Conservation (phyloP, 2,113 vertebrate genomes). For the Phalacrocorax aristotelis region DNA sequence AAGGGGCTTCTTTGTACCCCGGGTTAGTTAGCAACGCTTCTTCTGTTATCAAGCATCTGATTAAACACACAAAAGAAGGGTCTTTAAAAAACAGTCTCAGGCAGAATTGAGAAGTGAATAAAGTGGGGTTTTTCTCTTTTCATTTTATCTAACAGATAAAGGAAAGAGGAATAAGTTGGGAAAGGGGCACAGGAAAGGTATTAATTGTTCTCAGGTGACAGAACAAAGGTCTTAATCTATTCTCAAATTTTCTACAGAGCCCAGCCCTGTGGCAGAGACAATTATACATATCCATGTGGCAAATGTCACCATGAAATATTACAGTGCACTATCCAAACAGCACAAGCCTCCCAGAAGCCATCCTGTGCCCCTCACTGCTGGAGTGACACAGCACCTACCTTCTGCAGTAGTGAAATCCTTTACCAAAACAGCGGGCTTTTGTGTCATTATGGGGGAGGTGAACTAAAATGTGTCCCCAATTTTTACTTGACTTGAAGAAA, state of each 20-base stretch:
- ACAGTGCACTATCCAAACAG: rapidly evolving
- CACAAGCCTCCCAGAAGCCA: neutral
- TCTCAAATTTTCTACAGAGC: neutral
- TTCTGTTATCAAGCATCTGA: slow-evolving; percentile 62
- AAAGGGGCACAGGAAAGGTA: neutral
- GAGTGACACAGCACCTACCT: neutral
- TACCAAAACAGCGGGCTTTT: neutral
- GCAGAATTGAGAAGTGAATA: slow-evolving; percentile 31
- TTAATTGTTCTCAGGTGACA: neutral
- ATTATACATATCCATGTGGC: neutral
- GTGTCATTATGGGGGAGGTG: neutral
- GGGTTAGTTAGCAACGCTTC: slow-evolving; percentile 56
- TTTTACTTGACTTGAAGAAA: neutral
- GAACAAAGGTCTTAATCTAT: neutral
- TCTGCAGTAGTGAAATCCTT: neutral
- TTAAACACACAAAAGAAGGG: slow-evolving; percentile 48
- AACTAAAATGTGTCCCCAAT: neutral
- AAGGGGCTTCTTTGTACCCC: slow-evolving; percentile 48
- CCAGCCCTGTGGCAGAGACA: neutral
- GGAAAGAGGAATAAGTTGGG: neutral
- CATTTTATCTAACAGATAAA: neutral
- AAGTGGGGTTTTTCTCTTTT: neutral
- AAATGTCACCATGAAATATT: neutral
- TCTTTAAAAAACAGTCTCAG: slow-evolving; percentile 9
- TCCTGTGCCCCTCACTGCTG: no score